Conservation (phyloP, 2,888 invertebrate genomes). For the Ceraclea dissimilis region DNA sequence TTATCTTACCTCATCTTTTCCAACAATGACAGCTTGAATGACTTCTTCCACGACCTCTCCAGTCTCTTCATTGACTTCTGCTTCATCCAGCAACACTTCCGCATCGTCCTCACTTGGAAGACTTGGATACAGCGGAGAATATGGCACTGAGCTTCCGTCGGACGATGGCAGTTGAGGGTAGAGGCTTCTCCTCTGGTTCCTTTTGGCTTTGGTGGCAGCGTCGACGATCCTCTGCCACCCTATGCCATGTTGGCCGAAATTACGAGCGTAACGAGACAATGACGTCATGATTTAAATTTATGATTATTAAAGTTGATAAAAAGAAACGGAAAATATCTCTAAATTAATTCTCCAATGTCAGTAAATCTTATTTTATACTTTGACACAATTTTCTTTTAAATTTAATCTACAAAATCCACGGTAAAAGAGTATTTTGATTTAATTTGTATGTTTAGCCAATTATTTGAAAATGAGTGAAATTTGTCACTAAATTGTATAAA, state of each 20-base stretch:
- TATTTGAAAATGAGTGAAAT: no score
- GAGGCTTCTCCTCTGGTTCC: constrained; percentile 28
- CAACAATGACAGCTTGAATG: constrained; percentile 39
- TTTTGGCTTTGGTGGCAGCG: constrained; percentile 16
- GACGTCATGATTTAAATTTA: constrained; percentile 15
- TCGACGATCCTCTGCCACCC: constrained; percentile 23
- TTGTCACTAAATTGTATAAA: no score
- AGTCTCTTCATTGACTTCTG: constrained; percentile 30
- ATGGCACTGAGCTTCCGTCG: constrained; percentile 35
- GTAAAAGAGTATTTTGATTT: no score
- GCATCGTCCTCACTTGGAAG: constrained; percentile 44
- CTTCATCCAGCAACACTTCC: constrained; percentile 41
- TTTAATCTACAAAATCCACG: no score
- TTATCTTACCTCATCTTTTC: constrained; percentile 40
- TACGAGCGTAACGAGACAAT: constrained; percentile 16
- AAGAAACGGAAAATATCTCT: no score
- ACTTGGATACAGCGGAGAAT: constrained; percentile 39
- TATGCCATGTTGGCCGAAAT: constrained; percentile 23
- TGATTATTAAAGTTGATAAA: no score
- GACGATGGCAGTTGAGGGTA: constrained; percentile 39
- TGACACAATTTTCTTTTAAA: no score
- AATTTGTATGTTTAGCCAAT: no score
- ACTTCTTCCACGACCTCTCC: constrained; percentile 38
- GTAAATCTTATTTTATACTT: no score
- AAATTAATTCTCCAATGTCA: no score